phyloP scores from a whole-genome alignment of 2,113 vertebrate species.

The Himantopus leucocephalus region DNA sequence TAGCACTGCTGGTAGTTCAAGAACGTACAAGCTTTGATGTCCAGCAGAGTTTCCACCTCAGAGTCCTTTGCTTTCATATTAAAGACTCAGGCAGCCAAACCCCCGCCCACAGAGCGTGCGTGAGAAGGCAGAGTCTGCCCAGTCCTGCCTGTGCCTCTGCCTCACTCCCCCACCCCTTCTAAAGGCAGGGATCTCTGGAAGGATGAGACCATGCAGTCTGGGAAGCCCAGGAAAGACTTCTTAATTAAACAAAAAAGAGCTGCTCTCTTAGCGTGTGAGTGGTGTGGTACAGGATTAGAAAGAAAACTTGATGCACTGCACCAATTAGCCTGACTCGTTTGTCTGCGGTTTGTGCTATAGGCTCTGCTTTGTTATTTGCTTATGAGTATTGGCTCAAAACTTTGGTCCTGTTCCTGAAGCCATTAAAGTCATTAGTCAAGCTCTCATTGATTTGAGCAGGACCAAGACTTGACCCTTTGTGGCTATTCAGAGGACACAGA shows the following conservation, averaged over 20 bases:
- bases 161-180: not conserved
- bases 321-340: constrained; percentile 48
- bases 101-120: not conserved
- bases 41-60: not conserved
- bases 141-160: not conserved
- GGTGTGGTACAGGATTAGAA: not conserved
- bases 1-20: not conserved
- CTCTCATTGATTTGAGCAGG: constrained; percentile 34
- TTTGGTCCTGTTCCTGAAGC: constrained; percentile 43
- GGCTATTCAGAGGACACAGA: constrained; percentile 73
- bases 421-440: constrained; percentile 33
- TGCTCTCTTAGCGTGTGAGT: not conserved
- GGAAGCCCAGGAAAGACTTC: constrained; percentile 4
- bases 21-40: not conserved
- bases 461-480: constrained; percentile 57
- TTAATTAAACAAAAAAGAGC: constrained; percentile 3
- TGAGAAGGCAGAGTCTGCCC: not conserved
- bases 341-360: constrained; percentile 42
- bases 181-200: not conserved
- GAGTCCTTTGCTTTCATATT: not conserved
- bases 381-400: constrained; percentile 70
- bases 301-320: constrained; percentile 51
- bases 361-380: constrained; percentile 70
- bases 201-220: not conserved
- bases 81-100: not conserved